Evolutionary conservation across 1,140 invertebrate genomes (phyloP), one percentile per base, ranked within the genome.

Genomic region (Matsumurasca onukii): DNA sequence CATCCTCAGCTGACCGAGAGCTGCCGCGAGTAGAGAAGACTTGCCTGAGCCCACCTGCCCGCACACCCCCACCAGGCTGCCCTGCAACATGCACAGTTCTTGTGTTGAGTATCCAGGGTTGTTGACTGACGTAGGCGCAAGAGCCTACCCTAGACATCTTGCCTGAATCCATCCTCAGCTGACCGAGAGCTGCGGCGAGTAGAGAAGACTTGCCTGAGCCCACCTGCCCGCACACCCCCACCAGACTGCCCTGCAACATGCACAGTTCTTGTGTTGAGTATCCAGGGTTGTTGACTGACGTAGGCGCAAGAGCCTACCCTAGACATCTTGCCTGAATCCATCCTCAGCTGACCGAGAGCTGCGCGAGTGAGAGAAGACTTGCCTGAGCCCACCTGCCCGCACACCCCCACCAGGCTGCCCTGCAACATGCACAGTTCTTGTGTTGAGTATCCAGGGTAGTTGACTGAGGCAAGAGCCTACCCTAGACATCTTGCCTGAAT

Each of bases 11-110:
- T 88, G 85, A 1, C 72, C 91, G 31, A 93, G 80, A 39, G 94
- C 84, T 12, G 89, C 88, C 63, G 86, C 80, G 24, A 95, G 77
- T 2, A 94, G 78, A 0, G 90, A 86, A 0, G 89, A 86, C 80
- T 95, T 95, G n/a, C 92, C 93, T 73, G 88, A 85, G 3, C 91
- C 91, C n/a, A 91, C 86, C 71, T 82, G 82, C 15, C 91, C 91
- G 69, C 89, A 85, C 27, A 93, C 78, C 9, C 89, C 90, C 45
- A 92, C 80, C 64, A 92, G 79, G 70, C 87, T 83, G 3, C 86
- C 88, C 81, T 85, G 67, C 27, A 71, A 66, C n/a, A n/a, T n/a
- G n/a, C n/a, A n/a, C n/a, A n/a, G n/a, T n/a, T n/a, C n/a, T n/a
- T n/a, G n/a, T n/a, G n/a, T n/a, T n/a, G n/a, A n/a, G n/a, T n/a